Percentiles rank a stretch among this genome's conserved stretches.
Conservation (phyloP, 2,888 invertebrate genomes). For the Ectemnius continuus region DNA sequence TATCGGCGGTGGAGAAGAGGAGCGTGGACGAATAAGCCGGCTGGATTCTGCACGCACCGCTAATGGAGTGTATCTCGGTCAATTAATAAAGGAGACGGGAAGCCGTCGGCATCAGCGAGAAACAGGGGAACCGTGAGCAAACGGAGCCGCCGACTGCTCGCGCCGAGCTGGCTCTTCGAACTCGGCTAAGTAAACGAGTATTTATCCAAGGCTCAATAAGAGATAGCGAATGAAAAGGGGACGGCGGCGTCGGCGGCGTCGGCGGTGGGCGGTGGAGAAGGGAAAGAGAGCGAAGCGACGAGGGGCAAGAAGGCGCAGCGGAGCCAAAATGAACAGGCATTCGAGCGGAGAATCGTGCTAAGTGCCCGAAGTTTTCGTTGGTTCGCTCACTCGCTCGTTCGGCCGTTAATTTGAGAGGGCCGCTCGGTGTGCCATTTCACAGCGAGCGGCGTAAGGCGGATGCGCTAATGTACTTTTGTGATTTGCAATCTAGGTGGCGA, state of each 20-base stretch:
- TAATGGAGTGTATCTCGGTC: constrained; percentile 5
- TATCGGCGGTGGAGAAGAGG: not conserved
- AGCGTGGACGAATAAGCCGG: not conserved
- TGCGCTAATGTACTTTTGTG: constrained; percentile 43
- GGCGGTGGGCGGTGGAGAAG: not conserved
- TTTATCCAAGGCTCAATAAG: constrained; percentile 1
- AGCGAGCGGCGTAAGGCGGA: constrained; percentile 14
- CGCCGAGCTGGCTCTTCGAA: not conserved
- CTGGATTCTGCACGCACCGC: not conserved
- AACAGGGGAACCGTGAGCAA: not conserved
- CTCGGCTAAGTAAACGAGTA: constrained; percentile 2
- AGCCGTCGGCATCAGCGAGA: not conserved
- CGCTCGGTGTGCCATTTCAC: constrained; percentile 13
- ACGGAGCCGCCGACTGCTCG: not conserved
- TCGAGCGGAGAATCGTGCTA: constrained; percentile 7
- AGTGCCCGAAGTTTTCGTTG: constrained; percentile 8
- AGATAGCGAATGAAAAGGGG: not conserved
- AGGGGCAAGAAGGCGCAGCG: not conserved
- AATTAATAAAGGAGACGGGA: constrained; percentile 4
- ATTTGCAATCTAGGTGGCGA: constrained; percentile 32
- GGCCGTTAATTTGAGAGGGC: constrained; percentile 1
- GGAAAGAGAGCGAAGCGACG: not conserved
- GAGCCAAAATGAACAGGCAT: not conserved
- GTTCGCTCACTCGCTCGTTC: not conserved
- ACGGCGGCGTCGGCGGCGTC: not conserved